phyloP scores from a whole-genome alignment of 2,888 invertebrate species.

The Thumatha senex region DNA sequence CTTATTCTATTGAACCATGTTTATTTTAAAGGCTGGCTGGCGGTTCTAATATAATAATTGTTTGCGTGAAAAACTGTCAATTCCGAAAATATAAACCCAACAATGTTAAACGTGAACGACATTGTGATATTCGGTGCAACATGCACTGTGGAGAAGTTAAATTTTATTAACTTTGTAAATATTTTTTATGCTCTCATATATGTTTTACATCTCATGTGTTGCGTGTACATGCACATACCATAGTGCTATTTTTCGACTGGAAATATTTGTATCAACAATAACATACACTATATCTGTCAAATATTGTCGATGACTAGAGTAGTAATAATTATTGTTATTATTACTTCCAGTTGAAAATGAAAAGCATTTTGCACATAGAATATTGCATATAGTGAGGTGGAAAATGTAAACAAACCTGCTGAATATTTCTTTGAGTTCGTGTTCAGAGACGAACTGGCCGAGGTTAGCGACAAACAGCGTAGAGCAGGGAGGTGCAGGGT shows the following conservation, averaged over 20 bases:
- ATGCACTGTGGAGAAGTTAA: constrained; percentile 72
- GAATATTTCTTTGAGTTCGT: constrained; percentile 99
- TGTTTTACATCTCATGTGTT: constrained; percentile 37
- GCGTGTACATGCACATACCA: constrained; percentile 63
- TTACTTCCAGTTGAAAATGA: constrained; percentile 46
- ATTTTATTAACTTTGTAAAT: constrained; percentile 45
- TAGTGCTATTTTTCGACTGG: constrained; percentile 53
- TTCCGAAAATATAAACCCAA: constrained; percentile 53
- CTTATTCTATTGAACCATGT: no score
- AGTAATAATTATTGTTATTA: constrained; percentile 1
- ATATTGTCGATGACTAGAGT: not conserved
- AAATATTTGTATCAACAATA: constrained; percentile 34
- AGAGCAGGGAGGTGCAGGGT: constrained; percentile 94
- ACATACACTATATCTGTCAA: constrained; percentile 4
- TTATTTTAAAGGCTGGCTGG: no score
- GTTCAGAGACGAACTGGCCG: constrained; percentile 98
- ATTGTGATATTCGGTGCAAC: constrained; percentile 74
- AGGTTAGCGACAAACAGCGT: constrained; percentile 99
- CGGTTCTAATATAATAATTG: constrained; percentile 26
- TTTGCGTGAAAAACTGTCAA: constrained; percentile 53
- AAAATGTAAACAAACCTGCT: constrained; percentile 87
- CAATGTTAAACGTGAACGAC: constrained; percentile 61
- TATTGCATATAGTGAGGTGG: not conserved
- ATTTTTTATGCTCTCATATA: constrained; percentile 33
- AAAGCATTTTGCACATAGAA: constrained; percentile 36